Conservation (phyloP, 2,797 vertebrate species). For the Thunnus albacares region DNA sequence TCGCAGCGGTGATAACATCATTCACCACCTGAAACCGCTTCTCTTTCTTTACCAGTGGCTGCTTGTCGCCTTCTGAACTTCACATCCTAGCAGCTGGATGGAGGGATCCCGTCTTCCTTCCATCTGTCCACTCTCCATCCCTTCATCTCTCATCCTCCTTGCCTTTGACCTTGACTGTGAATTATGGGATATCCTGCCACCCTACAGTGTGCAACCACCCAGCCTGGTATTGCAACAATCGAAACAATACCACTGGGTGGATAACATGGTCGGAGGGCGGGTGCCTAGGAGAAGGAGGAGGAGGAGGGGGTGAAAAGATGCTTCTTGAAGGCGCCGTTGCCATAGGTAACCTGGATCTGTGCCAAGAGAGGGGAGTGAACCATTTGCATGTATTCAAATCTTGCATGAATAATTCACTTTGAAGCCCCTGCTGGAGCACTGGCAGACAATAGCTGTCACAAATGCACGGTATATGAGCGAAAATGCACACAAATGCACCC, state of each 20-base stretch:
- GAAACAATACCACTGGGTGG: conserved; percentile 74
- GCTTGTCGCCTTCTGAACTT: conserved; percentile 41
- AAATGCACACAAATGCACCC: conserved; percentile 56
- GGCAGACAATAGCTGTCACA: conserved; percentile 78
- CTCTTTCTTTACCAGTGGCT: conserved; percentile 31
- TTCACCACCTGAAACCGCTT: conserved; percentile 35
- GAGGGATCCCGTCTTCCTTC: conserved; percentile 40
- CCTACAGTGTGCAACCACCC: conserved; percentile 71
- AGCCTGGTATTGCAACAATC: conserved; percentile 75
- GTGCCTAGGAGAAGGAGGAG: conserved; percentile 56
- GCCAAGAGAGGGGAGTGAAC: conserved; percentile 78
- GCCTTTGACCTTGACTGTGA: conserved; percentile 82
- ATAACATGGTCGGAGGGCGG: conserved; percentile 72
- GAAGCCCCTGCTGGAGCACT: conserved; percentile 69
- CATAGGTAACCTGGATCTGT: conserved; percentile 87
- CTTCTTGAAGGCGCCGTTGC: conserved; percentile 85
- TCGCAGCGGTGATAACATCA: conserved; percentile 35
- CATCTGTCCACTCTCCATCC: conserved; percentile 47
- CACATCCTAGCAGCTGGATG: conserved; percentile 37
- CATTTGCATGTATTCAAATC: conserved; percentile 91
- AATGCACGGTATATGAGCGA: conserved; percentile 36
- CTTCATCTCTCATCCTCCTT: conserved; percentile 49
- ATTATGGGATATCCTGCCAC: conserved; percentile 78
- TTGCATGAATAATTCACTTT: conserved; percentile 88
- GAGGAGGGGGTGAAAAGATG: conserved; percentile 61